Evolutionary conservation across 2,113 vertebrate species (phyloP).

Genomic region (Pomatostomus ruficeps): DNA sequence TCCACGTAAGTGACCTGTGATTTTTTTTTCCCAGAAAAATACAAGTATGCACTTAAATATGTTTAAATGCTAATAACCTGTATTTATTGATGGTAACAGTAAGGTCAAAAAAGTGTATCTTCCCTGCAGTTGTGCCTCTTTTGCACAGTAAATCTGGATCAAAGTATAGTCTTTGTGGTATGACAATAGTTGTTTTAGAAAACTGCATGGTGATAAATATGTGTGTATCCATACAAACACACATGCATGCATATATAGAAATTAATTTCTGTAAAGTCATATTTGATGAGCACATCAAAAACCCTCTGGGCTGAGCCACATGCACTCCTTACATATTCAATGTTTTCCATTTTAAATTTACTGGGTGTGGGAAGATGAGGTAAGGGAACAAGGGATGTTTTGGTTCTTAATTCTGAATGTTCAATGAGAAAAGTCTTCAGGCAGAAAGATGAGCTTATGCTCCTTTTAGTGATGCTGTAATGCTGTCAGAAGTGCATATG

Average conservation of each 20-base stretch:
- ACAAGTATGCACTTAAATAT: background rate
- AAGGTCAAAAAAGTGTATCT: background rate
- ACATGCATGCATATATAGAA: fast-evolving
- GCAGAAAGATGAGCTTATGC: background rate
- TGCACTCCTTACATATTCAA: background rate
- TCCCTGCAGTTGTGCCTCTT: background rate
- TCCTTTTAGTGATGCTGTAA: background rate
- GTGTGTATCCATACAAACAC: background rate
- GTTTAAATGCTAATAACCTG: background rate
- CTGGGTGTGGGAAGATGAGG: background rate
- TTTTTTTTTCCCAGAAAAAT: background rate
- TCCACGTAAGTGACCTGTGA: background rate
- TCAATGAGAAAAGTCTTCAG: background rate
- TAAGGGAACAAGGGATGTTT: background rate
- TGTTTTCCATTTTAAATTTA: background rate
- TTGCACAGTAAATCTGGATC: background rate
- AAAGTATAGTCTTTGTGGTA: background rate
- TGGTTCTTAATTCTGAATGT: background rate
- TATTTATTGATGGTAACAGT: background rate
- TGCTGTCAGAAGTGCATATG: background rate
- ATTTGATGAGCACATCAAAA: background rate
- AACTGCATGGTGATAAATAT: background rate
- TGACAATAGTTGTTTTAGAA: background rate
- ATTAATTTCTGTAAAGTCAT: background rate
- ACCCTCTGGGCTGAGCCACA: background rate